phyloP scores from a whole-genome alignment of 2,797 vertebrate species.

The Eulemur albifrons region DNA sequence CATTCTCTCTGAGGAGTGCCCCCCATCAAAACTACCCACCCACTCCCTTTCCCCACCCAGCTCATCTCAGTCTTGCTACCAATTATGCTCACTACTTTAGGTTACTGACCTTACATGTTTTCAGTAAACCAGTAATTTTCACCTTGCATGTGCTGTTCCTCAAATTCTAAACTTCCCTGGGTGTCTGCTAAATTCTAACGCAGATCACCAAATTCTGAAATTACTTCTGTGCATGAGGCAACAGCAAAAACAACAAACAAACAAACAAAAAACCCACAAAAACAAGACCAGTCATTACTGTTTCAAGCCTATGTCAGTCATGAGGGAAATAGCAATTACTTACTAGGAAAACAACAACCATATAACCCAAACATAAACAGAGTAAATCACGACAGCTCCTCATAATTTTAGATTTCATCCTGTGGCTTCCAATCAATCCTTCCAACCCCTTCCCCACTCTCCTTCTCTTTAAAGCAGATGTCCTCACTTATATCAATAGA shows the following conservation, averaged over 20 bases:
- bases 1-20: neutral
- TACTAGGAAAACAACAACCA: neutral
- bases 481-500: neutral
- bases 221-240: neutral
- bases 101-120: conserved; percentile 30
- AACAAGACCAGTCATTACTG: neutral
- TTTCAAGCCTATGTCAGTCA: neutral
- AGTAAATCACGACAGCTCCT: neutral
- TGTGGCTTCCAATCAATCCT: neutral
- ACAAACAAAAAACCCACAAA: neutral
- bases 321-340: neutral
- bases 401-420: neutral
- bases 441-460: neutral
- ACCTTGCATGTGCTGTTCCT: neutral
- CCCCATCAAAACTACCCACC: neutral
- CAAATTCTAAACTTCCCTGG: neutral
- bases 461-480: neutral
- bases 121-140: conserved; percentile 34
- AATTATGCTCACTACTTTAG: neutral
- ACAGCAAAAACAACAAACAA: neutral
- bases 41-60: neutral
- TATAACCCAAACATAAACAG: neutral
- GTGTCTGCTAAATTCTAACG: conserved; percentile 9
- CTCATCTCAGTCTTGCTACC: neutral
- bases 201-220: neutral